Conservation (phyloP, 2,888 invertebrate genomes). For the Eupithecia tripunctaria region DNA sequence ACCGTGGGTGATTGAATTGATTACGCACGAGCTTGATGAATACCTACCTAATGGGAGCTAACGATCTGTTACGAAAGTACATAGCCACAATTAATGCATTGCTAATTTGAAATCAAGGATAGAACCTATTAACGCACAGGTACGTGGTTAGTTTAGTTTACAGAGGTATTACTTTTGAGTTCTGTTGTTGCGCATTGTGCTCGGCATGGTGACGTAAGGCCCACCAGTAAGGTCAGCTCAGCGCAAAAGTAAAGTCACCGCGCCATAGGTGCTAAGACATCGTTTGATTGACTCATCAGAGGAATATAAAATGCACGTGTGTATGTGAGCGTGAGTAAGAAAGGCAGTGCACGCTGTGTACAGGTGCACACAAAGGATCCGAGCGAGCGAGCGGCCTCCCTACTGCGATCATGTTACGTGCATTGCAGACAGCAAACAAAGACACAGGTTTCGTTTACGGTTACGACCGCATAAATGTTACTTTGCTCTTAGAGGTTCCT, state of each 20-base stretch:
- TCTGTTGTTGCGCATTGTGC: neutral
- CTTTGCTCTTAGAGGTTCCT: neutral
- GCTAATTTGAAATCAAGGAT: constrained; percentile 33
- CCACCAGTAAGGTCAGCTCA: neutral
- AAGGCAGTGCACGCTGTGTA: neutral
- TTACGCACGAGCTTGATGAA: neutral
- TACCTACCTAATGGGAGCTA: neutral
- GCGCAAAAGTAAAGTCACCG: neutral
- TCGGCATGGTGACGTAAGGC: neutral
- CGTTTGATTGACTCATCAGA: constrained; percentile 23
- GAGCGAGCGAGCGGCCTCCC: constrained; percentile 35
- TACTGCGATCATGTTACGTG: constrained; percentile 38
- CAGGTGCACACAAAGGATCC: constrained; percentile 17
- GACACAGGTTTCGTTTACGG: constrained; percentile 39
- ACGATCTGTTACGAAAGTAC: constrained; percentile 6
- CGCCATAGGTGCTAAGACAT: neutral
- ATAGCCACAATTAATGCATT: constrained; percentile 18
- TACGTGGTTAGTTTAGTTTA: neutral
- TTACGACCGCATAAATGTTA: constrained; percentile 33
- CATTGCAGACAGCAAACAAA: constrained; percentile 34
- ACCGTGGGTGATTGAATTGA: neutral
- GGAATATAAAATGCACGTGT: constrained; percentile 8
- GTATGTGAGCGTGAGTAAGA: neutral
- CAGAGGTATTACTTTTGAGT: neutral
- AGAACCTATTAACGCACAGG: constrained; percentile 10